Percentiles rank a stretch among this genome's conserved stretches.
These are phyloP conservation scores for Athalia circularis DNA, from an alignment of 2,888 invertebrate species.

Conservation along the genomic window DNA sequence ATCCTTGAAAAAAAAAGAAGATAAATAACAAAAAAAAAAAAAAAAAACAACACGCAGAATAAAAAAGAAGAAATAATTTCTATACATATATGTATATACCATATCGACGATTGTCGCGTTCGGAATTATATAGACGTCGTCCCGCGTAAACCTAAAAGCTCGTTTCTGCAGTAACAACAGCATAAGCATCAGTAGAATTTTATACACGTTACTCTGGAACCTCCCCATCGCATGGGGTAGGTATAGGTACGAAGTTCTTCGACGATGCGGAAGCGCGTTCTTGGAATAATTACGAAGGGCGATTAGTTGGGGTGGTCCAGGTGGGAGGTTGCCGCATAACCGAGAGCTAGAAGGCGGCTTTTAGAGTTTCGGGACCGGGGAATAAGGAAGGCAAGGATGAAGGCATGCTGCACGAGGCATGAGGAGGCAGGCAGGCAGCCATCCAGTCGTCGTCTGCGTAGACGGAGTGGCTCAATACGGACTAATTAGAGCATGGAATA, in stretches of 20 bases:
- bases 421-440: neutral
- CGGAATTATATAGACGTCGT: no score
- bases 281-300: constrained; percentile 38
- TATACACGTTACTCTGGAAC: neutral
- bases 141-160: no score
- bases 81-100: no score
- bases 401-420: no score
- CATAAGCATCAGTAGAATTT: neutral
- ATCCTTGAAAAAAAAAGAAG: neutral
- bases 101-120: no score
- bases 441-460: neutral
- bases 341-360: constrained; percentile 8
- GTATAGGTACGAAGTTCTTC: neutral
- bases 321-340: constrained; percentile 2
- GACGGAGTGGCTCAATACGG: neutral
- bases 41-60: no score
- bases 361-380: constrained; percentile 3
- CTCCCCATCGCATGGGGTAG: neutral
- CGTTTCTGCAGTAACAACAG: no score
- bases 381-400: neutral
- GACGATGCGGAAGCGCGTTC: constrained; percentile 38
- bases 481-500: constrained; percentile 13
- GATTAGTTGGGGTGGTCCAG: constrained; percentile 38
- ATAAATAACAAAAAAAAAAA: neutral
- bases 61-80: no score